phyloP scores from a whole-genome alignment of 2,797 vertebrate species.

The Coluber constrictor region DNA sequence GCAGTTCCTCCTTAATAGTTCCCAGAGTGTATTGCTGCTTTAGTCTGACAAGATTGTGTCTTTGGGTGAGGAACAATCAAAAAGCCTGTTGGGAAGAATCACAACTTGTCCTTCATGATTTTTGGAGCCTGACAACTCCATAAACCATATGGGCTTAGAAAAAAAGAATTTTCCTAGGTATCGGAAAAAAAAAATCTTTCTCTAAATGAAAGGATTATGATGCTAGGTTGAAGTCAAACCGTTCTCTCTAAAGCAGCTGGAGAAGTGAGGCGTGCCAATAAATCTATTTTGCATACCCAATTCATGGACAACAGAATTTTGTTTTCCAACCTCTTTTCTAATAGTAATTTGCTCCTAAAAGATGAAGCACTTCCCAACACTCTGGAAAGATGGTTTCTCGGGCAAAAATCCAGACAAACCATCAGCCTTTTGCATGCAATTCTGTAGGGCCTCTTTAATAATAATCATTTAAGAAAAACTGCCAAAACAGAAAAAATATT shows the following conservation, averaged over 20 bases:
- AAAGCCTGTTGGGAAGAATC: no score
- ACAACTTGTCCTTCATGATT: no score
- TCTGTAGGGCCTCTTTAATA: not conserved
- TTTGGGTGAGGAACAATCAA: no score
- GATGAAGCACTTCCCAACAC: not conserved
- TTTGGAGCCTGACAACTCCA: no score
- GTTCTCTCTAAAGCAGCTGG: not conserved
- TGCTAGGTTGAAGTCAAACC: not conserved
- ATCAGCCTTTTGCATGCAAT: not conserved
- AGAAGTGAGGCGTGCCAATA: not conserved
- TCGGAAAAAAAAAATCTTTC: no score
- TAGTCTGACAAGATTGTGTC: no score
- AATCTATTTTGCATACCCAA: not conserved
- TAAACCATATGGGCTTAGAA: no score
- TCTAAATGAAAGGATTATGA: not conserved
- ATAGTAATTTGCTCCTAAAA: not conserved
- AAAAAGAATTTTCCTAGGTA: no score
- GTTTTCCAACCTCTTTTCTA: not conserved
- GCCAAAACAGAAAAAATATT: not conserved
- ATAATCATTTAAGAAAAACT: not conserved
- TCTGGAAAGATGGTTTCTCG: not conserved
- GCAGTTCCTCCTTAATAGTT: no score
- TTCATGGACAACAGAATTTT: not conserved
- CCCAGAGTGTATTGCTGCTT: no score
- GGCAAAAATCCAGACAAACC: not conserved